phyloP scores from a whole-genome alignment of 2,113 vertebrate species.

The Maccullochella peelii region DNA sequence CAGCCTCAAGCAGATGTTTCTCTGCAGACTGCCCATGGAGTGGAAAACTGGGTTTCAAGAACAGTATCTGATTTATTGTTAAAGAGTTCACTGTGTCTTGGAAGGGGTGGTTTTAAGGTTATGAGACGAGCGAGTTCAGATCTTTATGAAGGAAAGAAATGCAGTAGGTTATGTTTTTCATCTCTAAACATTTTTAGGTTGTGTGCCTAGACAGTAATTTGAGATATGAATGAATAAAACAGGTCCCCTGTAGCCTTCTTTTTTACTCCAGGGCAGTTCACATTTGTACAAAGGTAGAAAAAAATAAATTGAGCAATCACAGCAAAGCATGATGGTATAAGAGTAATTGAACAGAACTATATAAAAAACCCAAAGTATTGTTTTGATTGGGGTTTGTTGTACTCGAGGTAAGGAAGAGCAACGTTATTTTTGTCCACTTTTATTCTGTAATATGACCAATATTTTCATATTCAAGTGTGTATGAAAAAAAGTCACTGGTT shows the following conservation, averaged over 20 bases:
- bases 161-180: conserved; percentile 20
- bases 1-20: conserved; percentile 76
- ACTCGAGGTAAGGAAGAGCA: conserved; percentile 70
- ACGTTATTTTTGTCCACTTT: conserved; percentile 88
- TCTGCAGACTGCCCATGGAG: conserved; percentile 65
- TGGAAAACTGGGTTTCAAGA: conserved; percentile 70
- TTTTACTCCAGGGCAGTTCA: conserved; percentile 31
- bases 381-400: conserved; percentile 14
- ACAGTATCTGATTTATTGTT: conserved; percentile 57
- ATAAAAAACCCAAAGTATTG: not conserved
- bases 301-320: conserved; percentile 4
- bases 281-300: conserved; percentile 30
- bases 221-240: conserved; percentile 48
- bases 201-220: conserved; percentile 27
- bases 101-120: conserved; percentile 37
- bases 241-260: not conserved
- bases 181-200: conserved; percentile 29
- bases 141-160: conserved; percentile 38
- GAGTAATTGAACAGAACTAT: conserved; percentile 7
- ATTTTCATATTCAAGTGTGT: conserved; percentile 95
- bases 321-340: conserved; percentile 10
- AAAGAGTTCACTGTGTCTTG: conserved; percentile 45
- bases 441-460: conserved; percentile 98
- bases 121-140: conserved; percentile 31
- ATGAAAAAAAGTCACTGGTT: conserved; percentile 97